Base-by-base conservation (phyloP, 2,113 vertebrate genomes). In the Psilopogon haemacephalus region DNA sequence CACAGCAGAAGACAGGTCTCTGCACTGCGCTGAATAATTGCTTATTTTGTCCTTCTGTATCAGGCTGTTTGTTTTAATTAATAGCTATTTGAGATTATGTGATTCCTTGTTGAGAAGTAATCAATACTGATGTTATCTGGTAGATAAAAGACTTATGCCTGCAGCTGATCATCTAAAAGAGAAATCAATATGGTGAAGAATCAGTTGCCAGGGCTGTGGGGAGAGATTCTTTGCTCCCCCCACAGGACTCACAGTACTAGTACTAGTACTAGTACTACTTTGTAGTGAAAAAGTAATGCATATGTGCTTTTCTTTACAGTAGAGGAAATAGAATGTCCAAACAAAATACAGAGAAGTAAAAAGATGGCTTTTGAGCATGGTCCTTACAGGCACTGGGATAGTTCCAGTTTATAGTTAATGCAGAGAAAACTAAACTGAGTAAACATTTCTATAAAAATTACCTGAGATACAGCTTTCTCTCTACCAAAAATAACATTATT, bases 101-200 rank as follows among this genome's bases (percentile, higher is more conserved):
- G 91, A 73, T 92, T 94, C 63, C 80, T 93, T 27, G 55, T 35
- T 86, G 81, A 92, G 68, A 92, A 87, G 48, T 90, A 92, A 85
- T 96, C 93, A 76, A 92, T 96, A 87, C 37, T 76, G 74, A 62
- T 92, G 78, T 90, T 59, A 70, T 62, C 76, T 95, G 77, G 46
- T 84, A 89, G 23, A 89, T 55, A 83, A 91, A 88, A 63, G 46
- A 68, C 79, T 93, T 74, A 54, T 6, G 73, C 90, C 35, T 93
- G 58, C 52, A 93, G 76, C 93, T 96, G 91, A 94, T 94, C 40
- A 88, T 91, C 50, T 69, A 68, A 90, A 82, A 86, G 81, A 96
- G 64, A 92, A 96, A 94, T 68, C 79, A 75, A 74, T 95, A 35
- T 44, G 19, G 30, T 84, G 86, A 85, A 93, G 74, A 91, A 94